Evolutionary conservation across 2,113 vertebrate genomes (phyloP).

Genomic region (Melanotaenia duboulayi): DNA sequence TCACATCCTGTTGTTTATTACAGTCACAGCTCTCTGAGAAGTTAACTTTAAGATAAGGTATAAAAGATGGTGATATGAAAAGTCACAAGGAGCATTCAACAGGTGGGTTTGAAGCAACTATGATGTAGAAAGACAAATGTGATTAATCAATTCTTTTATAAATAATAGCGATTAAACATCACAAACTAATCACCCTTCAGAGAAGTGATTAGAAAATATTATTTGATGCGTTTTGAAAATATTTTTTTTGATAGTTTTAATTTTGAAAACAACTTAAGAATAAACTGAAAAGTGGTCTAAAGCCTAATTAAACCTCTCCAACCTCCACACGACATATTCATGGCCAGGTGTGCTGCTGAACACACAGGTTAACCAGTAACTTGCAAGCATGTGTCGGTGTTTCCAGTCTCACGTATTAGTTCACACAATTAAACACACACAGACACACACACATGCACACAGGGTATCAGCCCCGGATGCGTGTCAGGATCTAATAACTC

Average conservation of each 20-base stretch:
- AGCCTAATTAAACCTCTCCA: background rate
- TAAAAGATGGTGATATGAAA: background rate
- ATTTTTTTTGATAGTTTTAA: background rate
- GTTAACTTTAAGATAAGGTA: background rate
- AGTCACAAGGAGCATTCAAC: background rate
- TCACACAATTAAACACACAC: constrained; percentile 29
- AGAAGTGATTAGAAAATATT: background rate
- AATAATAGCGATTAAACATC: too few species aligned
- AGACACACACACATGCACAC: background rate
- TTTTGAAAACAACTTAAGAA: background rate
- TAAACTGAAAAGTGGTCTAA: background rate
- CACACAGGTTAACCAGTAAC: constrained; percentile 46
- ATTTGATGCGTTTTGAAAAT: background rate
- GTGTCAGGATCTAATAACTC: constrained; percentile 62
- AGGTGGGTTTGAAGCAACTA: background rate
- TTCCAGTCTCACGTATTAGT: constrained; percentile 19
- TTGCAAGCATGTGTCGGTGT: background rate
- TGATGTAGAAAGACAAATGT: too few species aligned
- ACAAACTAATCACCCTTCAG: background rate
- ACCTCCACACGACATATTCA: constrained; percentile 6
- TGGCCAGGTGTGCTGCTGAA: constrained; percentile 38
- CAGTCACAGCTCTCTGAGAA: background rate
- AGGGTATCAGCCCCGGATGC: constrained; percentile 64
- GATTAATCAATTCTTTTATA: too few species aligned
- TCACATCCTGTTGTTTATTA: constrained; percentile 18